phyloP scores from a whole-genome alignment of 2,888 invertebrate species.

The Nephrotoma guestfalica region DNA sequence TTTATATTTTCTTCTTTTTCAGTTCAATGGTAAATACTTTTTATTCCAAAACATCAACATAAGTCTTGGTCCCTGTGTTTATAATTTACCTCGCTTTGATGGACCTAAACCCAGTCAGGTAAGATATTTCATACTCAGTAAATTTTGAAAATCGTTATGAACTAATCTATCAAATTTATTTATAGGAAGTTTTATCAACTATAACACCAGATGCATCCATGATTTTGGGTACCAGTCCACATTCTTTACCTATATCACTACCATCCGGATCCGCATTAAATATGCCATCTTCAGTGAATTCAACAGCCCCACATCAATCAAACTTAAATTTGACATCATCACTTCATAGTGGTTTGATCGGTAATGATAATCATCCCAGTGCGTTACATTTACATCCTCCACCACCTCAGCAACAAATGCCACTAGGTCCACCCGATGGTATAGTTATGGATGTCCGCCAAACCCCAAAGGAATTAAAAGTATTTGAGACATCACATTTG shows the following conservation, averaged over 20 bases:
- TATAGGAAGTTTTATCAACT: not conserved
- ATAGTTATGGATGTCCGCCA: not conserved
- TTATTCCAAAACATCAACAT: conserved; percentile 1
- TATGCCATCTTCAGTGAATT: not conserved
- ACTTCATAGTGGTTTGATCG: not conserved
- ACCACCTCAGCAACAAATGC: not conserved
- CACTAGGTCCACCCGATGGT: not conserved
- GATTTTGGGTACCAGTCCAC: not conserved
- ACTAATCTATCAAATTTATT: not conserved
- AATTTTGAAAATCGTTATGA: too few relatives aligned
- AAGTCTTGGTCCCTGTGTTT: not conserved
- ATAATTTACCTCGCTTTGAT: conserved; percentile 4
- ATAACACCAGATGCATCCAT: not conserved
- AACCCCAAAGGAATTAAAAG: not conserved
- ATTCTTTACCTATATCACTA: not conserved
- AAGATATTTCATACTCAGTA: not conserved
- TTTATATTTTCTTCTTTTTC: not conserved
- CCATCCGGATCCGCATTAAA: not conserved
- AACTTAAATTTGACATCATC: not conserved
- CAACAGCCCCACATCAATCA: not conserved
- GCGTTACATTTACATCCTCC: not conserved
- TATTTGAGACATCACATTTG: not conserved
- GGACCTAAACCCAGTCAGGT: not conserved
- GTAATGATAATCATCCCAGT: not conserved
- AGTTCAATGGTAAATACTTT: conserved; percentile 1